Evolutionary conservation across 2,797 vertebrate genomes (phyloP).

Genomic region (Tarsius wallacei): DNA sequence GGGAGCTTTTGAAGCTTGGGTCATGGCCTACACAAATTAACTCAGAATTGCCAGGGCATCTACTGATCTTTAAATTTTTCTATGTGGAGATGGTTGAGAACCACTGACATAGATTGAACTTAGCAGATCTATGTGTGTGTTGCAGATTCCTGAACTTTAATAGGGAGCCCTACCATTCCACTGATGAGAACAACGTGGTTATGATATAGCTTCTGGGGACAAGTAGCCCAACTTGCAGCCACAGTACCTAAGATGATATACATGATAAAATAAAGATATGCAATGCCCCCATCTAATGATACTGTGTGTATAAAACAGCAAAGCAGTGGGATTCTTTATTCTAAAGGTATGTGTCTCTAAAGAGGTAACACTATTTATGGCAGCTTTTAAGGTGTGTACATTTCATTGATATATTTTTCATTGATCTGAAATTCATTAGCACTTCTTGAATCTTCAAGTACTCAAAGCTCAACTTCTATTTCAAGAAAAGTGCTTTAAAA

Average conservation of each 20-base stretch:
- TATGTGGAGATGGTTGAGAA: neutral
- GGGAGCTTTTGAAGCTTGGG: neutral
- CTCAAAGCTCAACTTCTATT: slow-evolving; percentile 4
- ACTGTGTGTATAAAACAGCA: neutral
- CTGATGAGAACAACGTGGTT: neutral
- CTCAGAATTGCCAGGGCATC: neutral
- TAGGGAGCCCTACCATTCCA: neutral
- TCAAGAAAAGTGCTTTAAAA: slow-evolving; percentile 10
- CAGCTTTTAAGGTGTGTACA: slow-evolving; percentile 33
- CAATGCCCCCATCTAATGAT: neutral
- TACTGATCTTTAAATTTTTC: neutral
- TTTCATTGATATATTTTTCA: slow-evolving; percentile 37
- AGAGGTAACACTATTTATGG: slow-evolving; percentile 66
- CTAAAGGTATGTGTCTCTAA: slow-evolving; percentile 2
- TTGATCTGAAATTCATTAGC: slow-evolving; percentile 76
- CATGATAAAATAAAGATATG: neutral
- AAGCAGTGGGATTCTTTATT: slow-evolving; percentile 78
- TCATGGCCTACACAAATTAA: neutral
- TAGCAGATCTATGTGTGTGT: neutral
- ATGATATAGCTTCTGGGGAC: neutral
- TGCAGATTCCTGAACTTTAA: neutral
- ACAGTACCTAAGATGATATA: neutral
- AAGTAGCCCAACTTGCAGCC: neutral
- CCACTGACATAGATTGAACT: neutral
- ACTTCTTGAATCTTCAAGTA: slow-evolving; percentile 68